phyloP scores from a whole-genome alignment of 2,113 vertebrate species.

The Mobula hypostoma region DNA sequence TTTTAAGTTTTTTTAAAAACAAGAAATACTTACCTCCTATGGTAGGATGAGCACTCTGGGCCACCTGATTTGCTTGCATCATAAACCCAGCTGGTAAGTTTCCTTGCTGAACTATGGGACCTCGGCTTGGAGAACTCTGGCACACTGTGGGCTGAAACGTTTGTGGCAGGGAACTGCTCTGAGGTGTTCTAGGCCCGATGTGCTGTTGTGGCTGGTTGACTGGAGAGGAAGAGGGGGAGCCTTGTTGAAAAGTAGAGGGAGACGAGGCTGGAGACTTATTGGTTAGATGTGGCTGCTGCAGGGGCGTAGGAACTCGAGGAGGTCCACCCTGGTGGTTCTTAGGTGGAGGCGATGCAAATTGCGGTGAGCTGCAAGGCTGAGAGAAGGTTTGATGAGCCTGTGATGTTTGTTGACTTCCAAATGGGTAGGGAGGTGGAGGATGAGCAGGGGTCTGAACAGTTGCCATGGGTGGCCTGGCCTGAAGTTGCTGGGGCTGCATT shows the following conservation, averaged over 20 bases:
- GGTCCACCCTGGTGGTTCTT: conserved; percentile 81
- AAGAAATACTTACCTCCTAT: conserved; percentile 69
- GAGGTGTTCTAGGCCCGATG: conserved; percentile 77
- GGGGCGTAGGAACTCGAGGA: conserved; percentile 74
- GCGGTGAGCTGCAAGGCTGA: conserved; percentile 67
- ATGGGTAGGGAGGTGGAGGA: conserved; percentile 94
- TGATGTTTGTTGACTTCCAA: conserved; percentile 92
- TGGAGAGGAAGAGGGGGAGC: conserved; percentile 91
- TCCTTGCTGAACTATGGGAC: conserved; percentile 78
- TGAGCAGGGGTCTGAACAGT: conserved; percentile 90
- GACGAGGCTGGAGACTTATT: conserved; percentile 95
- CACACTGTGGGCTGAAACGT: conserved; percentile 82
- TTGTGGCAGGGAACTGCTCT: conserved; percentile 73
- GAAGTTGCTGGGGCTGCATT: conserved; percentile 55
- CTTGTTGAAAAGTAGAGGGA: conserved; percentile 96
- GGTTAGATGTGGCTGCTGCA: conserved; percentile 81
- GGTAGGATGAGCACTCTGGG: conserved; percentile 77
- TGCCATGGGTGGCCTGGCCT: conserved; percentile 78
- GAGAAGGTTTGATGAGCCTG: conserved; percentile 74
- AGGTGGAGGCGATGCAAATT: conserved; percentile 87
- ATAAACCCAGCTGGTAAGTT: conserved; percentile 85
- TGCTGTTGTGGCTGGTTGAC: conserved; percentile 78
- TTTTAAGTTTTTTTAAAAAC: neutral
- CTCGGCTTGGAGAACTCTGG: conserved; percentile 80
- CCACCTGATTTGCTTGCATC: conserved; percentile 84